Base-by-base conservation (phyloP, 2,113 vertebrate species). In the Phylloscopus trochilus region DNA sequence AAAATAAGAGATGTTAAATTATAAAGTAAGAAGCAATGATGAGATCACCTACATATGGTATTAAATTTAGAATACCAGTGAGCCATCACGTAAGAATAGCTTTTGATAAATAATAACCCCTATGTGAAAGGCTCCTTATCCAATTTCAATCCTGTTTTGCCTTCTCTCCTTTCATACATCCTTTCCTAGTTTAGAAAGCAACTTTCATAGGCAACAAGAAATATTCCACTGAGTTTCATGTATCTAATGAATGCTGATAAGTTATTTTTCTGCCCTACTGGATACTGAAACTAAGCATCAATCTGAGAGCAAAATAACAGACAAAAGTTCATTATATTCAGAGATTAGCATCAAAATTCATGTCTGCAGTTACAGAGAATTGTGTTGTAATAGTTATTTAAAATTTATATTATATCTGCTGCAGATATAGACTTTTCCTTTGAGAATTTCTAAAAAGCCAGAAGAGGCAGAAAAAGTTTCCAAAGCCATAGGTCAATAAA, bases 231-330 rank as follows among this genome's bases (percentile, higher is more conserved):
- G 60, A 83, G 68, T 90, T 91, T 96, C 90, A 85, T 47, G 68
- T 95, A 88, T 86, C 90, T 95, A 95, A 95, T 95, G 92, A 95
- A 96, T 94, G 78, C 87, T 93, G 91, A 95, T 96, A 96, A 89
- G 87, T 96, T 94, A 95, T 96, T 97, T 95, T 91, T 92, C 93
- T 93, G 85, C 87, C 82, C 90, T 95, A 95, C 94, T 95, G 96
- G 93, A 97, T 93, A 76, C 72, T 89, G 63, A 70, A 95, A 92
- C 66, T 69, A 94, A 85, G 92, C 82, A 88, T 91, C 75, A 90
- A 90, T 92, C 72, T 83, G 66, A 93, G 37, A 88, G 75, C 22
- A 83, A 95, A 95, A 95, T 89, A 92, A 87, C 62, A 91, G 93
- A 59, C 26, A 87, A 62, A 95, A 90, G 75, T 93, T 97, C 70